A percentile compares a stretch with the other conserved stretches of the same genome.
These are phyloP conservation scores for Siniperca knerii DNA, from an alignment of 2,113 vertebrate species.

Conservation along the genomic window DNA sequence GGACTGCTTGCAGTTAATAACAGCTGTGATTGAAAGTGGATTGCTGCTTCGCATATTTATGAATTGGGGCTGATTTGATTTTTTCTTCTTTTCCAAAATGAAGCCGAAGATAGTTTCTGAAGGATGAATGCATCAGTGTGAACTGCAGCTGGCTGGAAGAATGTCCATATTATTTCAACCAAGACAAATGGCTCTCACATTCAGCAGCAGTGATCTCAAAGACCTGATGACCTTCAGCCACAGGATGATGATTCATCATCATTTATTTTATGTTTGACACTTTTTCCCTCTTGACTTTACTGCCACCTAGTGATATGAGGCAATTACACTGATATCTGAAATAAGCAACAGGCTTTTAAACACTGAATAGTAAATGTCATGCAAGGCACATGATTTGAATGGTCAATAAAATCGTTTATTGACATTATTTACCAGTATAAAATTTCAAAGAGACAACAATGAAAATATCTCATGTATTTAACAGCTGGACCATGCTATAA, in stretches of 20 bases:
- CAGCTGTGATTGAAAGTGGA: conserved; percentile 7
- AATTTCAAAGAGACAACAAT: background rate
- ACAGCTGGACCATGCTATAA: background rate
- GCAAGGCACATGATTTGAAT: background rate
- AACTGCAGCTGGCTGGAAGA: background rate
- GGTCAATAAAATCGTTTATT: background rate
- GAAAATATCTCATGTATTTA: background rate
- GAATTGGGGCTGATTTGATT: background rate
- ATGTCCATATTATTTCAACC: conserved; percentile 7
- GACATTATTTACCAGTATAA: background rate
- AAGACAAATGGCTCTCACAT: background rate
- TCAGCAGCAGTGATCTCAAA: conserved; percentile 11
- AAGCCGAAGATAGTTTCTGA: conserved; percentile 1
- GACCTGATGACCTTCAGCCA: conserved; percentile 30
- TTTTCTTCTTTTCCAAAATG: background rate
- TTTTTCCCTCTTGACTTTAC: conserved; percentile 67
- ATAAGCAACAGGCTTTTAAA: conserved; percentile 47
- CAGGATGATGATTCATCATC: conserved; percentile 24
- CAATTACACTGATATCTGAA: conserved; percentile 13
- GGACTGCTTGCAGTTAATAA: conserved; percentile 25
- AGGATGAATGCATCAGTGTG: background rate
- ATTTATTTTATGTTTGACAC: conserved; percentile 19
- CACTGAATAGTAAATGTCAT: background rate
- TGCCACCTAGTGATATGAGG: conserved; percentile 80
- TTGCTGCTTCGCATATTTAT: conserved; percentile 1